These are phyloP conservation scores for Rhizoglyphus robini DNA, from an alignment of 1,140 invertebrate genomes.

Conservation along the genomic window DNA sequence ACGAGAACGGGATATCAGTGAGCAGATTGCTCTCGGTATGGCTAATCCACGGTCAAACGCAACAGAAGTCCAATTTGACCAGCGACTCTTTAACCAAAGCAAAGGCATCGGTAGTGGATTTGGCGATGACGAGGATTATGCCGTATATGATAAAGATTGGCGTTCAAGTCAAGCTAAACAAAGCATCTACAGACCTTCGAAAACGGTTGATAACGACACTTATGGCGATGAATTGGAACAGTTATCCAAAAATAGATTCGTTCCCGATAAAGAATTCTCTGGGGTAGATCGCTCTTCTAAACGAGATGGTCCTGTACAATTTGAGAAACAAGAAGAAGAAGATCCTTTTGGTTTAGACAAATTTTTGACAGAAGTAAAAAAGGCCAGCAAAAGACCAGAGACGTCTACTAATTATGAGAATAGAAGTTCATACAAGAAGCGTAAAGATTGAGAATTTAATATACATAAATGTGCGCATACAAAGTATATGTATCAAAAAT, in stretches of 20 bases:
- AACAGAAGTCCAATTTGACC: slow-evolving; percentile 79
- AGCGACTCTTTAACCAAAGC: slow-evolving; percentile 83
- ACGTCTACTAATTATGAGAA: slow-evolving; percentile 11
- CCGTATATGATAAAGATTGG: slow-evolving; percentile 83
- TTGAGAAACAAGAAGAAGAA: slow-evolving; percentile 66
- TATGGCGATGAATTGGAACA: slow-evolving; percentile 78
- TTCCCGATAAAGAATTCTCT: slow-evolving; percentile 89
- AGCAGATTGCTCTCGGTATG: slow-evolving; percentile 92
- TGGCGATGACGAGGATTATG: slow-evolving; percentile 93
- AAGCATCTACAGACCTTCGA: slow-evolving; percentile 80
- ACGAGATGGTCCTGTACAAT: slow-evolving; percentile 87
- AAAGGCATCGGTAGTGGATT: slow-evolving; percentile 94
- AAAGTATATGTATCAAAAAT: background rate
- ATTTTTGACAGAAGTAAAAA: slow-evolving; percentile 91
- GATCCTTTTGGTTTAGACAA: slow-evolving; percentile 96
- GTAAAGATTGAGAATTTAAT: slow-evolving; percentile 16
- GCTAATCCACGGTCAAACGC: slow-evolving; percentile 59
- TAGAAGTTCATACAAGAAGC: slow-evolving; percentile 9
- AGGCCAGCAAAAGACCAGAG: slow-evolving; percentile 39
- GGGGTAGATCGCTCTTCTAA: slow-evolving; percentile 58
- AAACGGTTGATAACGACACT: slow-evolving; percentile 68
- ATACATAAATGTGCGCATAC: background rate
- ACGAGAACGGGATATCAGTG: slow-evolving; percentile 90
- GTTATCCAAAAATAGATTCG: slow-evolving; percentile 74
- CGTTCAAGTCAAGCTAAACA: slow-evolving; percentile 56